These are phyloP conservation scores for Poecilia wingei DNA, from an alignment of 2,797 vertebrate genomes.

Conservation along the genomic window DNA sequence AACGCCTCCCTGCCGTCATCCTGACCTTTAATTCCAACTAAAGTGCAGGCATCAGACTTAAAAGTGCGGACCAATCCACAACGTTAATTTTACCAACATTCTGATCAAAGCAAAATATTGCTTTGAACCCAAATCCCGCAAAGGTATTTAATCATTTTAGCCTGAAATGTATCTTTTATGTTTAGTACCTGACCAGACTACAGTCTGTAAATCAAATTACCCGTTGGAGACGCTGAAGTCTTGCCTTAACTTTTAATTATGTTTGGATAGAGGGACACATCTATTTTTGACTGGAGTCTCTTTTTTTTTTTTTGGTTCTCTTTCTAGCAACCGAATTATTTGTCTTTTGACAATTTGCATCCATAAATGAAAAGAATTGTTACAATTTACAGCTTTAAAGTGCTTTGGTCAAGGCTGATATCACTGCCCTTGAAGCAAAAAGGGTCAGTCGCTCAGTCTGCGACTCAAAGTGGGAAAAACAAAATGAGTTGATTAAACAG, in stretches of 20 bases:
- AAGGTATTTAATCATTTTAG: neutral
- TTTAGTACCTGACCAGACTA: neutral
- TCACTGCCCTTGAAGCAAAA: constrained; percentile 36
- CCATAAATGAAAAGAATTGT: constrained; percentile 5
- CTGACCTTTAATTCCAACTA: neutral
- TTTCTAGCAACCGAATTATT: neutral
- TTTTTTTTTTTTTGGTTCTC: neutral
- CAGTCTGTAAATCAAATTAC: neutral
- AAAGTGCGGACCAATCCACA: neutral
- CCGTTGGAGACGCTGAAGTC: neutral
- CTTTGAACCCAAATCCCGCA: neutral
- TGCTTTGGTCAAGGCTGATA: constrained; percentile 18
- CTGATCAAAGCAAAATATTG: neutral
- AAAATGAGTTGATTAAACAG: constrained; percentile 64
- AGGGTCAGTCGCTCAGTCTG: constrained; percentile 50
- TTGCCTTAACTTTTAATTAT: neutral
- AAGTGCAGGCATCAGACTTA: neutral
- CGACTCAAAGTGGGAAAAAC: constrained; percentile 49
- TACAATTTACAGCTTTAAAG: constrained; percentile 13
- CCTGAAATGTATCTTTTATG: neutral
- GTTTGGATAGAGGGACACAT: neutral
- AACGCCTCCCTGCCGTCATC: neutral
- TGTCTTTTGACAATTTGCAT: constrained; percentile 18
- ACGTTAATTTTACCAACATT: neutral
- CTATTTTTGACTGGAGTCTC: neutral